Evolutionary conservation across 2,888 invertebrate genomes (phyloP), one percentile per base, ranked within the genome.

Genomic region (Euclidia mi): DNA sequence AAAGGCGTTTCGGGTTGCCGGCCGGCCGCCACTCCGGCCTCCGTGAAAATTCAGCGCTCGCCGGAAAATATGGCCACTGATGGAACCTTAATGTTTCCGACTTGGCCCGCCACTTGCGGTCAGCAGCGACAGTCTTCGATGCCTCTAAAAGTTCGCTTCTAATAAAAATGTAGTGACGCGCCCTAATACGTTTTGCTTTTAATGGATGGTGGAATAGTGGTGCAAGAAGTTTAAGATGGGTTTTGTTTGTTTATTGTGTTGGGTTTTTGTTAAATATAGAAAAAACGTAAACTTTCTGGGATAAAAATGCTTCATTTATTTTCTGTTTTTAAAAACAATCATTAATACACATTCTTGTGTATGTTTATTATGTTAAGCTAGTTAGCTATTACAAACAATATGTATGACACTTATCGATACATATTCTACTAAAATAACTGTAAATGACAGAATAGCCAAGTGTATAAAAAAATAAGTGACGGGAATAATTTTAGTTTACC

Each of bases 31-130:
- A 84, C 79, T 77, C 80, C 82, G 86, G 90, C 88, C 87, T 85
- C 82, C 84, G 88, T 86, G 90, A 89, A 92, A 92, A 90, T 89
- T 90, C 87, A 81, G 81, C 82, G 71, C 72, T 71, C 80, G 82
- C 89, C 91, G 89, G 91, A 90, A 91, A 92, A 91, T 92, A 92
- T 91, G 88, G 90, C 88, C 87, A 82, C 89, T 89, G 90, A 92
- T 92, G 91, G 92, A 89, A 88, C 92, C 91, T 87, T 92, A 93
- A 93, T 93, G 93, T 91, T 91, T 92, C 92, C 91, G 92, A 88
- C 89, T 92, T 88, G 87, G 83, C 84, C 82, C 78, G 80, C 86
- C 81, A 82, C 88, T 88, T 82, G 91, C 90, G 92, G 92, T 89
- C 91, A 91, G 81, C 84, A 63, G 65, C 57, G 78, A 79, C 82